Evolutionary conservation across 1,140 invertebrate genomes (phyloP).

Genomic region (Chionoecetes opilio): DNA sequence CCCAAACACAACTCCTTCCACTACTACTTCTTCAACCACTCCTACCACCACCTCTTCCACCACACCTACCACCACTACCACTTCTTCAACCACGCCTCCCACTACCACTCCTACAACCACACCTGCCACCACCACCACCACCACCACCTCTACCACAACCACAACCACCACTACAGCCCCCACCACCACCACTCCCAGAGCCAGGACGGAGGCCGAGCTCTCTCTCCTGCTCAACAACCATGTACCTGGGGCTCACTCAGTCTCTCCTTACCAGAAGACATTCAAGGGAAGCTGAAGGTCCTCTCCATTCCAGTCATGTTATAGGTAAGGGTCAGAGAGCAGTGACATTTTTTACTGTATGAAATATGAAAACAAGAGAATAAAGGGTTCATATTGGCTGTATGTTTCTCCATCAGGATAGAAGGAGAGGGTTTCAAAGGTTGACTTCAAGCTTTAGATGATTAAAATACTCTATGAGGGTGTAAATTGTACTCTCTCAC

Average conservation of each 20-base stretch:
- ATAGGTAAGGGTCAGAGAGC: conserved; percentile 57
- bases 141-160: conserved; percentile 49
- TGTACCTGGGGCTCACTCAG: conserved; percentile 46
- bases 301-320: conserved; percentile 62
- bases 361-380: too few species aligned
- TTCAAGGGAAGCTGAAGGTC: conserved; percentile 51
- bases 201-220: conserved; percentile 40
- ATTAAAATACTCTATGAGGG: too few species aligned
- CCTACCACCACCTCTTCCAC: conserved; percentile 6
- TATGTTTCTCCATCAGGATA: too few species aligned
- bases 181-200: conserved; percentile 59
- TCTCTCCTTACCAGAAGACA: neutral
- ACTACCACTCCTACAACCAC: neutral
- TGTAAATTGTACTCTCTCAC: too few species aligned
- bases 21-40: neutral
- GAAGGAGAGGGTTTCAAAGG: too few species aligned
- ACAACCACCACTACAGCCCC: conserved; percentile 58
- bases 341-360: too few species aligned
- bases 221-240: conserved; percentile 44
- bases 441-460: too few species aligned
- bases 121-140: conserved; percentile 32
- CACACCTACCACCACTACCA: neutral
- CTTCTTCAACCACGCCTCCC: neutral
- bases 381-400: too few species aligned
- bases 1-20: neutral